Evolutionary conservation across 2,888 invertebrate genomes (phyloP), one percentile per base, ranked within the genome.

Genomic region (Polydrusus cervinus): DNA sequence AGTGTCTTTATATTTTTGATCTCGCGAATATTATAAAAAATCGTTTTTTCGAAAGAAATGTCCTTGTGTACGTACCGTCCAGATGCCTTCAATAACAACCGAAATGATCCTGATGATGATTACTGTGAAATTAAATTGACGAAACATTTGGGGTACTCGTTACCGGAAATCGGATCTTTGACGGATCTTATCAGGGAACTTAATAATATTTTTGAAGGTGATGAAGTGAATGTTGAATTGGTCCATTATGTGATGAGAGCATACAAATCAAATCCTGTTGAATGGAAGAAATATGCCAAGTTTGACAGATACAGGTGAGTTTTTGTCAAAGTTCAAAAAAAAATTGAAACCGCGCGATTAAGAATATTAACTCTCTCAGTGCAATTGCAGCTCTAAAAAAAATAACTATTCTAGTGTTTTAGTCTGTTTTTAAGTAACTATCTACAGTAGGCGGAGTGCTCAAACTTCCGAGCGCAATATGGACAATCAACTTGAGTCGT

Each of bases 261-360:
- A 0, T 99, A 99, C 88, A 95, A 94, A 85, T 96, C 96, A 49
- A 94, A 97, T 82, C 93, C 94, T 0, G 90, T 90, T 18, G 98
- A 99, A 78, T 99, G 99, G 99, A 93, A 91, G 84, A 95, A 94
- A 85, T 99, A 92, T 84, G 97, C 98, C 3, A 97, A 97, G 85
- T 98, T 96, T 84, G 98, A 98, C 87, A 92, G 95, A 85, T 94
- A 93, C 88, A 92, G 94, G 97, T 97, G 86, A 86, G 86, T 78
- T 18, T 16, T 16, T 3, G 43, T 13, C 13, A n/a, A n/a, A 25
- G 25, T 25, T 25, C n/a, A n/a, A n/a, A n/a, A n/a, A 25, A 25
- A 25, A 25, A 25, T 25, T 3, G 25, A n/a, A n/a, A n/a, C n/a
- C n/a, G n/a, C n/a, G n/a, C n/a, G n/a, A n/a, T n/a, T n/a, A n/a